phyloP scores from a whole-genome alignment of 2,113 vertebrate genomes.

The Salvelinus sp. region DNA sequence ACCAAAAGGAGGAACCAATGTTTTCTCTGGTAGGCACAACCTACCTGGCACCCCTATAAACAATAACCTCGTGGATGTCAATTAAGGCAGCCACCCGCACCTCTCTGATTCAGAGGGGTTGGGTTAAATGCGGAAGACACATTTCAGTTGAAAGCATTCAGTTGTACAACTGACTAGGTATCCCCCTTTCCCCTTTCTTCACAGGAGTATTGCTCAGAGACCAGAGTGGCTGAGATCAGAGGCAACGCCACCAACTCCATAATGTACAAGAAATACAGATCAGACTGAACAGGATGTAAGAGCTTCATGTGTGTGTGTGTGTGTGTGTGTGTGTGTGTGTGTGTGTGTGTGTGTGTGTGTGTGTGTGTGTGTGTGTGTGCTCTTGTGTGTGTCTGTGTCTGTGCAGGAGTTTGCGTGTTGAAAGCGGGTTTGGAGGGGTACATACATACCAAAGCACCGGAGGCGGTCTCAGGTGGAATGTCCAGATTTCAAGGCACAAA shows the following conservation, averaged over 20 bases:
- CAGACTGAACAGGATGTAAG: conserved; percentile 63
- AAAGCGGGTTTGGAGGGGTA: background rate
- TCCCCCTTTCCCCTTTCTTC: background rate
- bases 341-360: no score
- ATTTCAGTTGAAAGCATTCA: no score
- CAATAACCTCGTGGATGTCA: no score
- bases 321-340: no score
- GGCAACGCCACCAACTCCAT: conserved; percentile 1
- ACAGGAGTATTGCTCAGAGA: conserved; percentile 3
- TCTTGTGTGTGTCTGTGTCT: background rate
- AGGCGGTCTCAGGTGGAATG: conserved; percentile 32
- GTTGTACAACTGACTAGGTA: no score
- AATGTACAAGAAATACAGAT: conserved; percentile 51
- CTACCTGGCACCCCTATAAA: no score
- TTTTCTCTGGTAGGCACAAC: no score
- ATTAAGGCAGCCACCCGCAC: no score
- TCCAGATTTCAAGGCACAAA: conserved; percentile 41
- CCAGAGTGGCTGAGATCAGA: conserved; percentile 5
- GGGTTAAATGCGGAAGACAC: no score
- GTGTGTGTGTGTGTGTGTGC: no score
- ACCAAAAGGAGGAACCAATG: no score
- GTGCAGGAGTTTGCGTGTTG: background rate
- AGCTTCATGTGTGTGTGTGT: conserved; percentile 4
- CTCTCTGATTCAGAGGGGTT: no score
- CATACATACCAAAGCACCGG: conserved; percentile 17